Evolutionary conservation across 64 coral and sea anemone species (phyloP), one percentile per base, ranked within the genome.

Genomic region (Trachythela sp.): DNA sequence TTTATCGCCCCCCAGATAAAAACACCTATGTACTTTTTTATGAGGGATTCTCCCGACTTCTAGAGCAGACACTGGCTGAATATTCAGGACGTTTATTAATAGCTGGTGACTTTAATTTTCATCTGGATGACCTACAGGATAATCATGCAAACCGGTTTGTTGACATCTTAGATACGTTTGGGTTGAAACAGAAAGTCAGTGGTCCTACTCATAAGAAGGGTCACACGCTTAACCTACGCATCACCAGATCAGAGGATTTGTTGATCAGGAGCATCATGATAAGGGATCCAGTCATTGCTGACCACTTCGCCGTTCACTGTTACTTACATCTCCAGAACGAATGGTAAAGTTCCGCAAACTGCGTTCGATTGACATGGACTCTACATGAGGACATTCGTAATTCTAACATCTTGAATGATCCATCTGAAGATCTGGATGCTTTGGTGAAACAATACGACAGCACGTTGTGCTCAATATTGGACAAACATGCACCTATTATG

Each of bases 1-100:
- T 90, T n/a, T 90, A 90, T 90, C 49, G 83, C 13, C 89, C 83
- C 11, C 83, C 83, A 54, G 89, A 90, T 38, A 89, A 41, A 30
- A 36, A 39, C 50, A 32, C 77, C 38, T 83, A 39, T 54, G 49
- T 40, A 8, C 36, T 59, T 15, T 90, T 90, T 37, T 83, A 84
- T 40, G 89, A 90, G 36, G 89, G 84, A 37, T 91, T 91, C 54
- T 91, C 89, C 27, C 18, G 83, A 24, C 39, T 91, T 30, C 54
- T 91, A 9, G 83, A 91, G 33, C 54, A 43, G 45, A 59, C 48
- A 37, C 13, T 85, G 13, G 89, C 45, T 48, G 71, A 89, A 88
- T 70, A 42, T 34, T 70, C 40, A 36, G 64, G 87, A 70, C 40
- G 49, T 10, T 20, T 52, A 20, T 8, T 84, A 42, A 85, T 85